Conservation (phyloP, 2,113 vertebrate species). For the Trogon surrucura region DNA sequence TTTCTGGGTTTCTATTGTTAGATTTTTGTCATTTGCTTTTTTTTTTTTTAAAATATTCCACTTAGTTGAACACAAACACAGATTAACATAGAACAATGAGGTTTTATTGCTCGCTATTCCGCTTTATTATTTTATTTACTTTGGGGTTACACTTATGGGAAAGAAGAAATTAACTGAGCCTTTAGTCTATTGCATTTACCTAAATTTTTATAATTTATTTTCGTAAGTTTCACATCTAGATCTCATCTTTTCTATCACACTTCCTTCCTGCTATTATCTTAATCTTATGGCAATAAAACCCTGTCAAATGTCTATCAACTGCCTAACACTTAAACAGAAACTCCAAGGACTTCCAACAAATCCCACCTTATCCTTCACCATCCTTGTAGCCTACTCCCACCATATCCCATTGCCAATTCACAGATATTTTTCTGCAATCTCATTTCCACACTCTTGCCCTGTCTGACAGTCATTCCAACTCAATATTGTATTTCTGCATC, state of each 20-base stretch:
- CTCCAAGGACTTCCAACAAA: neutral
- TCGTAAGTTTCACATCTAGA: neutral
- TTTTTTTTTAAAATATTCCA: neutral
- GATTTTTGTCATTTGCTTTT: neutral
- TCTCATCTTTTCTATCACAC: neutral
- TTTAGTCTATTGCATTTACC: neutral
- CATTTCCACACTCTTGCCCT: neutral
- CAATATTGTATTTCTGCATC: neutral
- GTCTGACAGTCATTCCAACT: neutral
- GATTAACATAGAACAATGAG: neutral
- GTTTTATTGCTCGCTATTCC: neutral
- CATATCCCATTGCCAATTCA: neutral
- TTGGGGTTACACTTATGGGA: neutral
- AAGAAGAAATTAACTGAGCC: neutral
- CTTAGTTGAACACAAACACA: neutral
- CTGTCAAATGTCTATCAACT: neutral
- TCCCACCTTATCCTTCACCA: neutral
- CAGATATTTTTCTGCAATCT: neutral
- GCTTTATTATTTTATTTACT: neutral
- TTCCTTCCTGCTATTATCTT: constrained; percentile 14
- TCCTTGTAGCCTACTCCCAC: neutral
- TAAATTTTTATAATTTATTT: neutral
- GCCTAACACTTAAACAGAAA: neutral
- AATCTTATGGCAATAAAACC: neutral
- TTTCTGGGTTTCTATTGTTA: neutral